These are phyloP conservation scores for Lamprologus speciosus DNA, from an alignment of 2,113 vertebrate genomes.

Conservation along the genomic window DNA sequence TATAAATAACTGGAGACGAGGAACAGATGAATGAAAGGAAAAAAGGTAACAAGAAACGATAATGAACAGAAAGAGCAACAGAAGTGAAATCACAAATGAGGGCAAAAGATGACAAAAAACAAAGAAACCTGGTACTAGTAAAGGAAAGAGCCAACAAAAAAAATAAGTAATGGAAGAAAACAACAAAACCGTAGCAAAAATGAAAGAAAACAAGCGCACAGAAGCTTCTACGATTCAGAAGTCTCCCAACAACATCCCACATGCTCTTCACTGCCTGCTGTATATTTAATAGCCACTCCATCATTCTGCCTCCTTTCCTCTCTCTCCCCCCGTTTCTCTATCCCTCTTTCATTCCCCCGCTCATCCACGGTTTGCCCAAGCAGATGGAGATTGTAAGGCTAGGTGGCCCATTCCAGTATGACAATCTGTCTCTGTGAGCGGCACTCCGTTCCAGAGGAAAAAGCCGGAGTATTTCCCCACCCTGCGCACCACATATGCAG, in stretches of 20 bases:
- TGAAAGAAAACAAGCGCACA: background rate
- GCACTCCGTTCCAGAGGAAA: slow-evolving; percentile 37
- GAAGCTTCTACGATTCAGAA: slow-evolving; percentile 75
- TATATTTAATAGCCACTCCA: slow-evolving; percentile 75
- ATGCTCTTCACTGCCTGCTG: slow-evolving; percentile 61
- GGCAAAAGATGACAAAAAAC: background rate
- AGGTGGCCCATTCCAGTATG: slow-evolving; percentile 67
- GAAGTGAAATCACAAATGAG: background rate
- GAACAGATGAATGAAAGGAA: background rate
- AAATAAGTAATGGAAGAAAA: background rate
- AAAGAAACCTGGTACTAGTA: background rate
- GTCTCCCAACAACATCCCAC: slow-evolving; percentile 78
- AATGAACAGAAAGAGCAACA: background rate
- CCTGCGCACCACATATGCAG: slow-evolving; percentile 26
- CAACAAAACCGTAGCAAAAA: background rate
- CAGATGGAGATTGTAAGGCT: slow-evolving; percentile 76
- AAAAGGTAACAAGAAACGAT: background rate
- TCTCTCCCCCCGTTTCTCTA: background rate
- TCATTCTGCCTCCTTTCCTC: slow-evolving; percentile 64
- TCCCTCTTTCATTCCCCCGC: slow-evolving; percentile 19
- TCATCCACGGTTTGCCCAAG: slow-evolving; percentile 55
- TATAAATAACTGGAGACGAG: background rate
- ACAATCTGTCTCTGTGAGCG: slow-evolving; percentile 68
- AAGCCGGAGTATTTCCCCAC: slow-evolving; percentile 29
- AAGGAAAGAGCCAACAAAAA: background rate